Evolutionary conservation across 1,140 invertebrate genomes (phyloP).

Genomic region (Episyrphus balteatus): DNA sequence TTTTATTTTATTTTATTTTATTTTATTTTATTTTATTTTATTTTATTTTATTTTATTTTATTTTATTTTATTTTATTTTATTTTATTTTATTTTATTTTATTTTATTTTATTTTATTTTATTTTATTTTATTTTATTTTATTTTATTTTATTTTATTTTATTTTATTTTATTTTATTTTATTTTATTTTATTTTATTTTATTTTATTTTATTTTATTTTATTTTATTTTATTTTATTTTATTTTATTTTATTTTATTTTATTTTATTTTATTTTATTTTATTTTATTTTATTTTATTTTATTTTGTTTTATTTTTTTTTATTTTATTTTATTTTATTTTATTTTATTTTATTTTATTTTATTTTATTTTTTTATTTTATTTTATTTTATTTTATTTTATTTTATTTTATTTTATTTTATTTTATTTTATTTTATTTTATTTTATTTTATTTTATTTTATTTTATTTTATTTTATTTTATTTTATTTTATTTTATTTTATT

Average conservation of each 20-base stretch:
- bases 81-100: too few species aligned
- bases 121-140: too few species aligned
- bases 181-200: too few species aligned
- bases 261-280: background rate
- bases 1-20: too few species aligned
- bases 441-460: background rate
- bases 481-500: background rate
- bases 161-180: too few species aligned
- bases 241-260: background rate
- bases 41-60: too few species aligned
- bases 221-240: background rate
- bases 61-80: too few species aligned
- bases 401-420: background rate
- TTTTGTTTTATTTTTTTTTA: background rate
- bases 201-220: background rate
- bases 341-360: background rate
- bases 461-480: background rate
- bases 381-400: background rate
- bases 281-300: background rate
- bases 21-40: too few species aligned
- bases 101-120: too few species aligned
- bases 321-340: background rate
- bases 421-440: background rate
- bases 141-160: too few species aligned
- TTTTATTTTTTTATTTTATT: background rate